Base-by-base conservation (phyloP, 2,113 vertebrate species). In the Cyrtonyx montezumae region DNA sequence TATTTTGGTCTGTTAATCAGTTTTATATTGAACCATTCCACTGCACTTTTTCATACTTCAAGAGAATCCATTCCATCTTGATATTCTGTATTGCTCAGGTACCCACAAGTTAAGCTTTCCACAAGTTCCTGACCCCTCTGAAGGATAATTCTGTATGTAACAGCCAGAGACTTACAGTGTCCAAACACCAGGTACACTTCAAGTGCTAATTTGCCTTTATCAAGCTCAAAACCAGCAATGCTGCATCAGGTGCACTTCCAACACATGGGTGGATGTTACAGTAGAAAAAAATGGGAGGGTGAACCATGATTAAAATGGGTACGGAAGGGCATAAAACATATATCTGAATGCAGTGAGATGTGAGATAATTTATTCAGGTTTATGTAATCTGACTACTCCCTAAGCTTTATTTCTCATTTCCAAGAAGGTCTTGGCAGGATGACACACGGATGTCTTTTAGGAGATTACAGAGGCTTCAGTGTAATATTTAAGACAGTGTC, bases 331-430 rank as follows among this genome's bases (percentile, higher is more conserved):
- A 67, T 70, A 84, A 83, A 94, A 51, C 15, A 13, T 88, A 13
- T 66, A 32, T 84, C 79, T 79, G 56, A 76, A 65, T 83, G 32
- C 74, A 74, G 70, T 58, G 46, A 45, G 68, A 49, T 71, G 69
- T 20, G 80, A 95, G 69, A 74, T 85, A 80, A 96, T 96, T 95
- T 96, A 91, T 94, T 96, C 67, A 79, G 48, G 20, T 94, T 79
- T 88, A 25, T 90, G 81, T 92, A 93, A 94, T 94, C 18, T 12
- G 77, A 96, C 46, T 91, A 69, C 73, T 95, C 87, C 46, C 45
- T 90, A 83, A 68, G 67, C 82, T 93, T 96, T 94, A 79, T 94
- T 96, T 96, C 83, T 94, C 80, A 95, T 96, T 91, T 96, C 95
- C 77, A 96, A 46, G 62, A 75, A 89, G 65, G 67, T 77, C 13